Evolutionary conservation across 2,113 vertebrate genomes (phyloP), one percentile per base, ranked within the genome.

Genomic region (Gopherus flavomarginatus): DNA sequence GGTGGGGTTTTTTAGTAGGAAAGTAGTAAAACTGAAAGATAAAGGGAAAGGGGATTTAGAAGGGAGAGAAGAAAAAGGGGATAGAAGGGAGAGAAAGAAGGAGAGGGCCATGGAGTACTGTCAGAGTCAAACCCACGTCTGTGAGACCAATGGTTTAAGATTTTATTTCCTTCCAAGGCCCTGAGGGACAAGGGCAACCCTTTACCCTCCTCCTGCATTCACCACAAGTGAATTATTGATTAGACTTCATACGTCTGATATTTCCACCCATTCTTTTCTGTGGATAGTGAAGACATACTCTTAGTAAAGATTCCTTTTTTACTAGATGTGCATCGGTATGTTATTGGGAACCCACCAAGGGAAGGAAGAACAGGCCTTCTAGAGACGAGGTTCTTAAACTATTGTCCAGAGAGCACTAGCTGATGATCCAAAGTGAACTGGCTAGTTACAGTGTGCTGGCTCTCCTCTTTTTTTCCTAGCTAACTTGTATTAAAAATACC

Each of bases 341-440:
- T 53, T 87, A 29, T 75, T 26, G 92, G 56, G 42, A 85, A n/a
- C 5, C 42, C 4, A 19, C 8, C 0, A 0, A 31, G 93, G 72
- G 22, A 44, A 44, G 44, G 24, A 77, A 26, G 38, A 38, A 42
- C 22, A 27, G 72, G 52, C 10, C 35, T 81, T 88, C 87, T 44
- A 92, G 77, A 88, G 57, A 44, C 8, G 65, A 69, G 7, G 42
- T 21, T 83, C 75, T 26, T 14, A 62, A 86, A 19, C 7, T 81
- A 22, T 92, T 0, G 0, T 29, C 59, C 6, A 47, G 44, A 77
- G 24, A 11, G 12, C 24, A 77, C 42, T 77, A 47, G 9, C 49
- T 21, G 14, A 69, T 17, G 8, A 35, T 21, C 65, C 65, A 69
- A 38, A 65, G 38, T 11, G 22, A 83, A n/a, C 29, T 24, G 72